Percentiles rank a stretch among this genome's conserved stretches.
phyloP scores from a whole-genome alignment of 2,797 vertebrate species.

The Gephyroberyx darwinii region DNA sequence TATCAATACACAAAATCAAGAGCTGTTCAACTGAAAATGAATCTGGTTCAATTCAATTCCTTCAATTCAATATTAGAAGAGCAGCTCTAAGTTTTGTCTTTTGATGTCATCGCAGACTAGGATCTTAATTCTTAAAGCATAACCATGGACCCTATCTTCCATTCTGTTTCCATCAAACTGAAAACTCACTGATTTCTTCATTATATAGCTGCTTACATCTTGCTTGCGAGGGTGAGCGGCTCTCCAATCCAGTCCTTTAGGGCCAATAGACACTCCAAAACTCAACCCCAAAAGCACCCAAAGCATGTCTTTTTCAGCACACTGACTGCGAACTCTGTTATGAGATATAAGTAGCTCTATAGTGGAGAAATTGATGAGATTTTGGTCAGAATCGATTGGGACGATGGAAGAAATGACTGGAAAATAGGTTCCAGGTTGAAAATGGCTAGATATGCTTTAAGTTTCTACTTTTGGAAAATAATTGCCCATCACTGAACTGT shows the following conservation, averaged over 20 bases:
- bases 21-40: too few species aligned
- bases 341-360: conserved; percentile 27
- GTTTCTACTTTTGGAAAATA: not conserved
- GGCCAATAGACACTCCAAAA: conserved; percentile 52
- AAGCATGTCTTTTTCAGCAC: conserved; percentile 19
- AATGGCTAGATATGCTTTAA: not conserved
- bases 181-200: conserved; percentile 73
- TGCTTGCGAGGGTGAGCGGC: conserved; percentile 49
- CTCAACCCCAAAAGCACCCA: conserved; percentile 58
- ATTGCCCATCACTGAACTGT: too few species aligned
- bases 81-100: conserved; percentile 50
- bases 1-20: too few species aligned
- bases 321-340: conserved; percentile 56
- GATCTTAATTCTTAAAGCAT: conserved; percentile 39
- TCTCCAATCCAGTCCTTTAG: conserved; percentile 51
- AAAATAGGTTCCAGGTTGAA: too few species aligned
- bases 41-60: too few species aligned
- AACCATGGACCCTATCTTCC: conserved; percentile 17
- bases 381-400: too few species aligned
- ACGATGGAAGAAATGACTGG: too few species aligned
- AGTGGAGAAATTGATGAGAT: conserved; percentile 58
- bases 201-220: conserved; percentile 61
- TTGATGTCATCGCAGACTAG: conserved; percentile 24
- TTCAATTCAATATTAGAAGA: conserved; percentile 32
- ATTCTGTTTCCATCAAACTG: conserved; percentile 53